phyloP scores from a whole-genome alignment of 2,113 vertebrate genomes.

The Hipposideros armiger region DNA sequence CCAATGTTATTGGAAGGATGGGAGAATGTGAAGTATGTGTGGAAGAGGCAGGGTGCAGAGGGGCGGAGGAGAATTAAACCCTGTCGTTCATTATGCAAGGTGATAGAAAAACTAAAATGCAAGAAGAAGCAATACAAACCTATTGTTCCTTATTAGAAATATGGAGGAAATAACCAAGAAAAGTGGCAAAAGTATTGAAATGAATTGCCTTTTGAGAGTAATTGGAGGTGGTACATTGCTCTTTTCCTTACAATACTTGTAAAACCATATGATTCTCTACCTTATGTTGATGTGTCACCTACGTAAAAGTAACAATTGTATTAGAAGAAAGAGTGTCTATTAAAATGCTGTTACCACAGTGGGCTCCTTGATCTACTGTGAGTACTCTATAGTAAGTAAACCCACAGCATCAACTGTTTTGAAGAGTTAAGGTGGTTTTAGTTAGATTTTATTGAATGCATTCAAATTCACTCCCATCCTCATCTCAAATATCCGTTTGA shows the following conservation, averaged over 20 bases:
- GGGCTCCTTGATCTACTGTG: background rate
- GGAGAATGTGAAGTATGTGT: background rate
- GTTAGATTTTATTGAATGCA: background rate
- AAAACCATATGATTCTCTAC: background rate
- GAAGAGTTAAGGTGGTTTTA: background rate
- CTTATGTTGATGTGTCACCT: background rate
- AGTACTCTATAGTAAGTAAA: background rate
- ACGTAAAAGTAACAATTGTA: background rate
- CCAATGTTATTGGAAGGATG: background rate
- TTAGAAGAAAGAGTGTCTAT: background rate
- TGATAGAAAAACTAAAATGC: background rate
- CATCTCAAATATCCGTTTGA: background rate
- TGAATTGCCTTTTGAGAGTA: background rate
- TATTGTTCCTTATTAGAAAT: background rate
- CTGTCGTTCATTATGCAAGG: background rate
- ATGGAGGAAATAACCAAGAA: background rate
- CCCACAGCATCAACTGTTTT: background rate
- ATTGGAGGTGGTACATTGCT: background rate
- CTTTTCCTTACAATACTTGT: background rate
- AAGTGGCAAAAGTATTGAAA: background rate
- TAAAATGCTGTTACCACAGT: background rate
- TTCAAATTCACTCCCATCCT: background rate
- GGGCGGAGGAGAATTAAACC: background rate
- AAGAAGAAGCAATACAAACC: background rate
- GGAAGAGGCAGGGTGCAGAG: background rate